Evolutionary conservation across 2,113 vertebrate species (phyloP), one percentile per base, ranked within the genome.

Genomic region (Eulacestoma nigropectus): DNA sequence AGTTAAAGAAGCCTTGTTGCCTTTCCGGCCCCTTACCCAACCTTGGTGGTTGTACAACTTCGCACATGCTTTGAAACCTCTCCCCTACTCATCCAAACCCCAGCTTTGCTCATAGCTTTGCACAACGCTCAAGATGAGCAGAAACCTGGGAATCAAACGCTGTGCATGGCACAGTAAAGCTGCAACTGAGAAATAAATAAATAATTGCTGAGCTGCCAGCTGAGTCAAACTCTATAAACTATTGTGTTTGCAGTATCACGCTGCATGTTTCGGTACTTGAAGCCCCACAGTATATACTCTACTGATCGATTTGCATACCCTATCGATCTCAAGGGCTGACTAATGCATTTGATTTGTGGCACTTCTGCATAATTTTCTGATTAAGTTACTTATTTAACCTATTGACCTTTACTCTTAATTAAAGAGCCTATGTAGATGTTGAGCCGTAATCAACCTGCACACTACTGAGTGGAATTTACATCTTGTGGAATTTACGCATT

Each of bases 381-480:
- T 98, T 98, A 98, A 98, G 97, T 98, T 97, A 97, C 97, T 98
- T 98, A 97, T 98, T 98, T 98, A 98, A 98, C 98, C 98, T 98
- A 98, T 98, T 98, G 98, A 98, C 98, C 98, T 98, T 98, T 98
- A 98, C 93, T 98, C 95, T 98, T 98, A 98, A 98, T 98, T 98
- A 97, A 97, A 96, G 92, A 97, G 81, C 95, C 98, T 97, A 96
- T 97, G 97, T 96, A 98, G 98, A 98, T 97, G 98, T 98, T 97
- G 97, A 98, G 97, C 97, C 74, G 96, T 95, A 98, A 98, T 98
- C 98, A 98, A 93, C 97, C 96, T 75, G 80, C 94, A 50, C 88
- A 19, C 94, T 93, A 94, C 95, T 22, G 84, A 98, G 96, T 91
- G 85, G 87, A 96, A 98, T 95, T 92, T 91, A 63, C 69, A n/a